Conservation (phyloP, 1,140 invertebrate species). For the Drosophila burlai region DNA sequence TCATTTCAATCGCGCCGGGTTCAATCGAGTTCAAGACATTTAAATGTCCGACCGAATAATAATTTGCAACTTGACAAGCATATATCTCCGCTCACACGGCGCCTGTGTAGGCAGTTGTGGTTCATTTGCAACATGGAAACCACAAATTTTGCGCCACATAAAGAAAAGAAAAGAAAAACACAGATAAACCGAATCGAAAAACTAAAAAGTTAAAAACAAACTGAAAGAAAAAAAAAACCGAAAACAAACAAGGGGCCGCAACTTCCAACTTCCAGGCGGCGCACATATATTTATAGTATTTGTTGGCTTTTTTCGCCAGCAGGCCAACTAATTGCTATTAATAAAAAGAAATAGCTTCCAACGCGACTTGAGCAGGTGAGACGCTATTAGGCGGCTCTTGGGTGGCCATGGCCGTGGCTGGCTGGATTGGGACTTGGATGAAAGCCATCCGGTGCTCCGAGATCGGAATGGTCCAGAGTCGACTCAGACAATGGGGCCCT, state of each 20-base stretch:
- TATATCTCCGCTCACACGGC: constrained; percentile 29
- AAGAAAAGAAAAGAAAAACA: constrained; percentile 48
- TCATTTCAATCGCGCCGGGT: constrained; percentile 28
- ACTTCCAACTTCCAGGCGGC: constrained; percentile 63
- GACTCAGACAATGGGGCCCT: constrained; percentile 47
- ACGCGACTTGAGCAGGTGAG: constrained; percentile 39
- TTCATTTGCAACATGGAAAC: constrained; percentile 65
- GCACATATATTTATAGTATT: constrained; percentile 21
- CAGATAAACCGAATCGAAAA: constrained; percentile 32
- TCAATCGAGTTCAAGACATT: constrained; percentile 73
- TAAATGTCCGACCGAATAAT: constrained; percentile 50
- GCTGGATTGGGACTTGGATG: constrained; percentile 27
- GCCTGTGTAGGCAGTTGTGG: constrained; percentile 22
- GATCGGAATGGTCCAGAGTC: constrained; percentile 21
- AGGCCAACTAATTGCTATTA: constrained; percentile 73
- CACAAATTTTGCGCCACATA: constrained; percentile 72
- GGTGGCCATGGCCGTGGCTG: constrained; percentile 38
- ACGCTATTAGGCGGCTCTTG: constrained; percentile 55
- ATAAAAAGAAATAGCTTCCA: constrained; percentile 66
- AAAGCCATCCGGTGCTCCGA: constrained; percentile 31
- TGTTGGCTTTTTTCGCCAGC: constrained; percentile 36
- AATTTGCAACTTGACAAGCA: constrained; percentile 54
- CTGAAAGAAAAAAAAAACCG: constrained; percentile 9
- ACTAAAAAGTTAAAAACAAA: constrained; percentile 7
- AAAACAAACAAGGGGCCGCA: constrained; percentile 58